Evolutionary conservation across 2,888 invertebrate genomes (phyloP).

Genomic region (Ferdinandea cuprea): DNA sequence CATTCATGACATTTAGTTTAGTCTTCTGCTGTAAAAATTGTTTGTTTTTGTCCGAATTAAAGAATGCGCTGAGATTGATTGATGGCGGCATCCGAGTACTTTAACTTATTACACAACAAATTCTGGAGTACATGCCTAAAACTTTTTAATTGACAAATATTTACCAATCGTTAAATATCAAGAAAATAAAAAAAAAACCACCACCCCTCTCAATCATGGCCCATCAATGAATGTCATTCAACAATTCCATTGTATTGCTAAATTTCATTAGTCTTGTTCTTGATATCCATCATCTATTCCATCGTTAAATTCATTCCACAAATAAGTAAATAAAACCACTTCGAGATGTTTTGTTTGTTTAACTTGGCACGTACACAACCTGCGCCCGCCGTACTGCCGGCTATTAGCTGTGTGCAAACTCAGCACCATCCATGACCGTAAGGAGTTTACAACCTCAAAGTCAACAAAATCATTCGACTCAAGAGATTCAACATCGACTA

Average conservation of each 20-base stretch:
- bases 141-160: no score
- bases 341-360: slow-evolving; percentile 57
- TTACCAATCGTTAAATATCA: no score
- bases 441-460: slow-evolving; percentile 60
- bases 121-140: no score
- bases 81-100: no score
- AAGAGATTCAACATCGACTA: slow-evolving; percentile 54
- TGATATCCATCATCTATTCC: slow-evolving; percentile 6
- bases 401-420: not conserved
- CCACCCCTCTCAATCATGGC: not conserved
- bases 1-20: no score
- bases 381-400: not conserved
- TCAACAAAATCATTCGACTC: slow-evolving; percentile 56
- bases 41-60: no score
- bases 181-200: not conserved
- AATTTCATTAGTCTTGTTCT: not conserved
- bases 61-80: no score
- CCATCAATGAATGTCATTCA: no score
- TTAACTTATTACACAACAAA: no score
- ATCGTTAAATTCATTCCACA: slow-evolving; percentile 35
- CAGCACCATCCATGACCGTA: slow-evolving; percentile 7
- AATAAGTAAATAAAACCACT: slow-evolving; percentile 55
- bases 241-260: no score
- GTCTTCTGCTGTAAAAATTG: no score
- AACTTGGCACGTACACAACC: slow-evolving; percentile 39